These are phyloP conservation scores for Parazoanthus darwini DNA, from an alignment of 92 coral and sea anemone species.

Conservation along the genomic window DNA sequence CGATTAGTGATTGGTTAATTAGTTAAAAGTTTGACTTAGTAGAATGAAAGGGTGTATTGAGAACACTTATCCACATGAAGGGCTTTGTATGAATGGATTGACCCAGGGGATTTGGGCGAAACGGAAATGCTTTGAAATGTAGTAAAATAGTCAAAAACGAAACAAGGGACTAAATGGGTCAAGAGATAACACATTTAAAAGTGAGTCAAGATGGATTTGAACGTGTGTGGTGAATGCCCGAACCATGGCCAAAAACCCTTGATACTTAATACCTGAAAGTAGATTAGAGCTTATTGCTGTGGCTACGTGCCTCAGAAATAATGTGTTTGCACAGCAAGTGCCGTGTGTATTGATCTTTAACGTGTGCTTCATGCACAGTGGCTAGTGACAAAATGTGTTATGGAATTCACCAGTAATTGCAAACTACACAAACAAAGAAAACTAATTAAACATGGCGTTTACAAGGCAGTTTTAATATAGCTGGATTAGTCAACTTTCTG, in stretches of 20 bases:
- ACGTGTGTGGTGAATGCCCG: slow-evolving; percentile 7
- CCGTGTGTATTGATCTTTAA: background rate
- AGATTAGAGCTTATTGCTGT: slow-evolving; percentile 13
- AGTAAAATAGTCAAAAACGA: background rate
- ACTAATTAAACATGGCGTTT: slow-evolving; percentile 25
- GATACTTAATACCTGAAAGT: slow-evolving; percentile 6
- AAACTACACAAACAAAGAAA: slow-evolving; percentile 9
- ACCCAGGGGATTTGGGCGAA: slow-evolving; percentile 22
- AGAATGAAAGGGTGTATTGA: slow-evolving; percentile 8
- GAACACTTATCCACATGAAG: background rate
- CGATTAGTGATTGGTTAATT: slow-evolving; percentile 13
- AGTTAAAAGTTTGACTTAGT: background rate
- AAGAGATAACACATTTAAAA: slow-evolving; percentile 21
- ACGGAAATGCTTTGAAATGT: slow-evolving; percentile 39
- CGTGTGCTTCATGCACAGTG: background rate
- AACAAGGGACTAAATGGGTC: slow-evolving; percentile 3
- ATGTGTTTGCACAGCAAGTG: slow-evolving; percentile 26
- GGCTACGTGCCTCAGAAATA: slow-evolving; percentile 19
- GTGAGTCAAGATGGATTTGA: slow-evolving; percentile 18
- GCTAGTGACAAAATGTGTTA: background rate
- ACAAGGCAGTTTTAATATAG: slow-evolving; percentile 36
- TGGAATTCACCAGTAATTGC: slow-evolving; percentile 17
- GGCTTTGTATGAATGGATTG: slow-evolving; percentile 16
- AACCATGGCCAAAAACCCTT: background rate
- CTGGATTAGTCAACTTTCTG: slow-evolving; percentile 22